These are phyloP conservation scores for Fundulus diaphanus DNA, from an alignment of 2,797 vertebrate genomes.

Conservation along the genomic window DNA sequence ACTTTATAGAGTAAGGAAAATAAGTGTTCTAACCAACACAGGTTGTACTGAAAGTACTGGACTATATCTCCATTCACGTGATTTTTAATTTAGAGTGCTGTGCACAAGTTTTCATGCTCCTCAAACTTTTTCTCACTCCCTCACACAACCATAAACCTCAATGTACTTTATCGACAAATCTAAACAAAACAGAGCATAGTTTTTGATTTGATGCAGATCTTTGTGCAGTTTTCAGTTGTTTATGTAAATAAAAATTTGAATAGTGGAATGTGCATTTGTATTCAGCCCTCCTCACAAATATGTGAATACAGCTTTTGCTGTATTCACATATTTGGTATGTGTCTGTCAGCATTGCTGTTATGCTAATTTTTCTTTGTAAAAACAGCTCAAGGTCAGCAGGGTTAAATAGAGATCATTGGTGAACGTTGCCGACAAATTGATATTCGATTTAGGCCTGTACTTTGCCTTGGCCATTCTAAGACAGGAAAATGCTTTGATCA, in stretches of 20 bases:
- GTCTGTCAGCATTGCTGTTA: too few species aligned
- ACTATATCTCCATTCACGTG: background rate
- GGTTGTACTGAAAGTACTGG: background rate
- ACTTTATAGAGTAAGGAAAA: constrained; percentile 12
- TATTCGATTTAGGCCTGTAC: background rate
- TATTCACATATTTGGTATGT: too few species aligned
- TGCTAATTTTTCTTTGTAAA: background rate
- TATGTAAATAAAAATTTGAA: too few species aligned
- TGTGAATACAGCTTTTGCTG: too few species aligned
- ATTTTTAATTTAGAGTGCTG: background rate
- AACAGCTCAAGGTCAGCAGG: background rate
- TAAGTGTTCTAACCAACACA: background rate
- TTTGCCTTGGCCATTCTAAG: background rate
- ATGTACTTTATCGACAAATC: background rate
- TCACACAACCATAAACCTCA: background rate
- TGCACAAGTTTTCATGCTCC: background rate
- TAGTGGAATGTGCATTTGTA: too few species aligned
- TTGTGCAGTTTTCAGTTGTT: too few species aligned
- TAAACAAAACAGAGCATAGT: too few species aligned
- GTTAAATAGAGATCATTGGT: background rate
- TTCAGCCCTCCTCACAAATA: too few species aligned
- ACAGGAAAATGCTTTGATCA: background rate
- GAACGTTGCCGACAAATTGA: background rate
- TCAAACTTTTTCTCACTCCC: background rate
- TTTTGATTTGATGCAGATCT: too few species aligned